These are phyloP conservation scores for Amblyraja radiata DNA, from an alignment of 2,797 vertebrate species.

Conservation along the genomic window DNA sequence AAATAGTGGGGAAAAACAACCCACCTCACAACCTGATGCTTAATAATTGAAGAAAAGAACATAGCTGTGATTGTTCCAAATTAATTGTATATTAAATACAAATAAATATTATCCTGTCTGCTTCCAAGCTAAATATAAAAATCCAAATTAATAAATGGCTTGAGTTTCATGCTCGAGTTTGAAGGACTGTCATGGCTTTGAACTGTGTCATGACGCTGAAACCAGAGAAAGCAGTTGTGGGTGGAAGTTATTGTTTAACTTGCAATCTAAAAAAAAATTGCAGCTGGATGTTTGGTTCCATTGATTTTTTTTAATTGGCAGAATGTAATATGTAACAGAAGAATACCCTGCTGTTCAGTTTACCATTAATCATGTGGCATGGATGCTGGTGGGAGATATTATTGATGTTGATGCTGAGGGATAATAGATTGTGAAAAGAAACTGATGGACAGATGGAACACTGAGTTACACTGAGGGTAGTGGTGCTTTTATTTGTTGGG, in stretches of 20 bases:
- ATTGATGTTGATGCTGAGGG: neutral
- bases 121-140: neutral
- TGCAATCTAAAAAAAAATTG: neutral
- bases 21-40: neutral
- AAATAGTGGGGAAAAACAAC: neutral
- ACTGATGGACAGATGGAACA: neutral
- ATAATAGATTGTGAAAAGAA: neutral
- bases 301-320: neutral
- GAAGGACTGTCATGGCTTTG: neutral
- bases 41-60: too few species aligned
- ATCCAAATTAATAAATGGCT: neutral
- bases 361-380: neutral
- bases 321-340: neutral
- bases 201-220: neutral
- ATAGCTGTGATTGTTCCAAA: neutral
- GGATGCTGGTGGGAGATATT: neutral
- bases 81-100: neutral
- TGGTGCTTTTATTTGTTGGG: neutral
- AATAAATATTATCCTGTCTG: neutral
- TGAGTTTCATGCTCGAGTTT: neutral
- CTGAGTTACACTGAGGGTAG: neutral
- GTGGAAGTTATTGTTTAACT: neutral
- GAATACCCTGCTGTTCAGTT: neutral
- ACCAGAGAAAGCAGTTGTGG: neutral
- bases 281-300: neutral